Percentiles rank a stretch among this genome's conserved stretches.
These are phyloP conservation scores for Panulirus ornatus DNA, from an alignment of 1,140 invertebrate genomes.

Conservation along the genomic window DNA sequence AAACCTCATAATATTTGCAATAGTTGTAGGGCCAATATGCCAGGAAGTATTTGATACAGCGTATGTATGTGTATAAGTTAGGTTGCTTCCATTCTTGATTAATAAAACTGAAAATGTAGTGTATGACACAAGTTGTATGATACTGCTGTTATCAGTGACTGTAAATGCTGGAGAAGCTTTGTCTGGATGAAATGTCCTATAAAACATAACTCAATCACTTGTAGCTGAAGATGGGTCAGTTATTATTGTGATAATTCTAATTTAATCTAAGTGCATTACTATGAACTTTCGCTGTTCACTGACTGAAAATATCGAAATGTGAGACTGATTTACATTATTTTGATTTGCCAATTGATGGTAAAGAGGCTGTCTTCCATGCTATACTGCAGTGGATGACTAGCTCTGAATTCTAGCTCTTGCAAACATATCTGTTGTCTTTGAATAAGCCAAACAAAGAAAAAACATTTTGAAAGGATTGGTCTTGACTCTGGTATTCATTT, in stretches of 20 bases:
- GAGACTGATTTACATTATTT: background rate
- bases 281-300: background rate
- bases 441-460: background rate
- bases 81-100: too few relatives aligned
- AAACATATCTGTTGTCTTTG: background rate
- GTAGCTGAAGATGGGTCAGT: too few relatives aligned
- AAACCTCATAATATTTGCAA: background rate
- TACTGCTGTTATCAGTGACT: too few relatives aligned
- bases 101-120: too few relatives aligned
- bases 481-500: background rate
- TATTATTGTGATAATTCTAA: background rate
- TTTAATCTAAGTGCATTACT: background rate
- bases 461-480: background rate
- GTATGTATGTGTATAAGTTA: background rate
- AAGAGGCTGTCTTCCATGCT: background rate
- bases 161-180: too few relatives aligned
- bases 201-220: too few relatives aligned
- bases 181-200: too few relatives aligned
- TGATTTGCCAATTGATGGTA: background rate
- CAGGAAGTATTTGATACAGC: background rate
- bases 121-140: too few relatives aligned
- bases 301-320: background rate
- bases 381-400: background rate
- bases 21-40: background rate
- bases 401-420: too few relatives aligned